Percentiles rank a stretch among this genome's conserved stretches.
These are phyloP conservation scores for Macrosteles quadrilineatus DNA, from an alignment of 1,140 invertebrate species.

Conservation along the genomic window DNA sequence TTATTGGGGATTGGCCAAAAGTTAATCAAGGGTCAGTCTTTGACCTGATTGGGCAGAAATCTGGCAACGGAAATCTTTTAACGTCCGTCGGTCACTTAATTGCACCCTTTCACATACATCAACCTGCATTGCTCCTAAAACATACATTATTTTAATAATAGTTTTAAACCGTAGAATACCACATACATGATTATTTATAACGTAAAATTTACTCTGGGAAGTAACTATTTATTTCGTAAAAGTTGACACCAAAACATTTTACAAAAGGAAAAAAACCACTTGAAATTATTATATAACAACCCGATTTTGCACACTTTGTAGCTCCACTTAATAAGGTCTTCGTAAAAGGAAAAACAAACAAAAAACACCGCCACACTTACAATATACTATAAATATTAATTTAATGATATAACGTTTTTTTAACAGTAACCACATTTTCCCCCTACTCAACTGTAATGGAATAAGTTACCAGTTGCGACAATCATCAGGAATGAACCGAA, in stretches of 20 bases:
- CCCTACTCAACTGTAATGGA: too few relatives aligned
- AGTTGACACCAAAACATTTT: conserved; percentile 35
- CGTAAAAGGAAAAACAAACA: too few relatives aligned
- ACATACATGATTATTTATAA: neutral
- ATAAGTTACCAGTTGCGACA: too few relatives aligned
- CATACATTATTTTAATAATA: neutral
- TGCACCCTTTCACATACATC: neutral
- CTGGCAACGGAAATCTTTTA: neutral
- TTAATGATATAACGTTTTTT: too few relatives aligned
- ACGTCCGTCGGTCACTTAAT: neutral
- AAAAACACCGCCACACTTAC: too few relatives aligned
- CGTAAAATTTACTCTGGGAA: conserved; percentile 34
- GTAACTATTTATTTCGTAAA: conserved; percentile 65
- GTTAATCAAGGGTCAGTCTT: conserved; percentile 5
- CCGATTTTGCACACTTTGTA: too few relatives aligned
- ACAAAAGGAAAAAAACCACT: neutral
- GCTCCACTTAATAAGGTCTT: too few relatives aligned
- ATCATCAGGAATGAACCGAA: too few relatives aligned
- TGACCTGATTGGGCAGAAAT: conserved; percentile 1
- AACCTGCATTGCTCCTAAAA: neutral
- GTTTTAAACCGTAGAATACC: neutral
- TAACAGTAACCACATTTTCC: too few relatives aligned
- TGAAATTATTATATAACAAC: neutral
- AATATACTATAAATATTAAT: too few relatives aligned
- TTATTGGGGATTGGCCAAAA: conserved; percentile 3